Conservation (phyloP, 2,797 vertebrate genomes). For the Myotis daubentonii region DNA sequence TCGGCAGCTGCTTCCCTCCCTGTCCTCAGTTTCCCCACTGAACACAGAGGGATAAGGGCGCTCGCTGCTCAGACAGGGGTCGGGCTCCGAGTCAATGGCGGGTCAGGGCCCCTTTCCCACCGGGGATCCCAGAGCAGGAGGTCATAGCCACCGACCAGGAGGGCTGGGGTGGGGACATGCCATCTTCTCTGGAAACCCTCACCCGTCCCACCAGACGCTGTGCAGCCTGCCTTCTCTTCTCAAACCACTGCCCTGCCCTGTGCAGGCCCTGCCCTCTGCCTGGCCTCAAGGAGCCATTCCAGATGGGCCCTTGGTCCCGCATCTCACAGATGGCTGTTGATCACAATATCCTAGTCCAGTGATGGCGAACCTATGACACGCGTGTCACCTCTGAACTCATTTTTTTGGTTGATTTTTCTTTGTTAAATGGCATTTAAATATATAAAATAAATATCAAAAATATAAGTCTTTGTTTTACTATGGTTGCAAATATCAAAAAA, state of each 20-base stretch:
- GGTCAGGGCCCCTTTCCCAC: not conserved
- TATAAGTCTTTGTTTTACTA: too few species aligned
- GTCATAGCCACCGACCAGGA: not conserved
- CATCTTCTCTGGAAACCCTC: not conserved
- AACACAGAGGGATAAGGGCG: rapidly evolving
- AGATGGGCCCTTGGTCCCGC: too few species aligned
- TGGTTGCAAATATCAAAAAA: too few species aligned
- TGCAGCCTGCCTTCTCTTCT: too few species aligned
- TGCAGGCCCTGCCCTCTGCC: too few species aligned
- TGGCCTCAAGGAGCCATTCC: not conserved
- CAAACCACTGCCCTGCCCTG: too few species aligned
- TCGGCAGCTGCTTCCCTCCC: not conserved
- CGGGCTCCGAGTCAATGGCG: not conserved
- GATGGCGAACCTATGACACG: too few species aligned
- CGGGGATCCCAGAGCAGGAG: not conserved
- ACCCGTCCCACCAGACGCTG: too few species aligned
- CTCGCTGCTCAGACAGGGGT: not conserved
- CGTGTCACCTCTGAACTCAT: too few species aligned
- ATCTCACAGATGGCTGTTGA: not conserved
- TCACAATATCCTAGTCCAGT: not conserved
- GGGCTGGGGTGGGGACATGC: not conserved
- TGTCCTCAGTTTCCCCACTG: not conserved
- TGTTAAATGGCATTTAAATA: too few species aligned
- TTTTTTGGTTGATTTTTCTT: too few species aligned
- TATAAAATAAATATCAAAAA: too few species aligned